phyloP scores from a whole-genome alignment of 1,140 invertebrate genomes.

The Sesamia nonagrioides region DNA sequence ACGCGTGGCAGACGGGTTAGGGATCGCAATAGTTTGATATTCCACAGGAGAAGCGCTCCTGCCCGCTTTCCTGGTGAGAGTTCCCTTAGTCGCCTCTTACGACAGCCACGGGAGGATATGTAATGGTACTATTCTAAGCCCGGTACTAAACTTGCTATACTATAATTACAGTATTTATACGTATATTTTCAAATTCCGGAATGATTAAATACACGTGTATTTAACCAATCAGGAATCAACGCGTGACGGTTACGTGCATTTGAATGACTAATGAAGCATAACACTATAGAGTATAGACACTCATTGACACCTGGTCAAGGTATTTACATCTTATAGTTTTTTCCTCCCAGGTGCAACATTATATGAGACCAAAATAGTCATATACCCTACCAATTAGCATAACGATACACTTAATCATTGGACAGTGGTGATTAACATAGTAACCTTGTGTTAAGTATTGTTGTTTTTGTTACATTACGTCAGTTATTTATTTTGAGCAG shows the following conservation, averaged over 20 bases:
- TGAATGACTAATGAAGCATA: conserved; percentile 20
- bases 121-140: too few relatives aligned
- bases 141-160: neutral
- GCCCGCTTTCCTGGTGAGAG: too few relatives aligned
- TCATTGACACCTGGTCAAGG: conserved; percentile 5
- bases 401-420: conserved; percentile 1
- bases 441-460: conserved; percentile 7
- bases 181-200: too few relatives aligned
- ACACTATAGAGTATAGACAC: conserved; percentile 4
- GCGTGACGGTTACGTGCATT: conserved; percentile 29
- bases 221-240: conserved; percentile 1
- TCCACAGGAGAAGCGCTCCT: too few relatives aligned
- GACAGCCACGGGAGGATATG: too few relatives aligned
- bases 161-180: neutral
- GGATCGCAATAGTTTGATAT: too few relatives aligned
- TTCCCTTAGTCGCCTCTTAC: too few relatives aligned
- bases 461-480: conserved; percentile 15
- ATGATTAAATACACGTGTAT: neutral
- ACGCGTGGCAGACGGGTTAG: too few relatives aligned
- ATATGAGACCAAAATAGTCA: neutral
- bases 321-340: conserved; percentile 12
- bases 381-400: conserved; percentile 30
- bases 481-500: conserved; percentile 22
- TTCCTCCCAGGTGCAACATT: conserved; percentile 31
- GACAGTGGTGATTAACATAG: neutral